These are phyloP conservation scores for Tenebrosternarchus preto DNA, from an alignment of 2,113 vertebrate genomes.

Conservation along the genomic window DNA sequence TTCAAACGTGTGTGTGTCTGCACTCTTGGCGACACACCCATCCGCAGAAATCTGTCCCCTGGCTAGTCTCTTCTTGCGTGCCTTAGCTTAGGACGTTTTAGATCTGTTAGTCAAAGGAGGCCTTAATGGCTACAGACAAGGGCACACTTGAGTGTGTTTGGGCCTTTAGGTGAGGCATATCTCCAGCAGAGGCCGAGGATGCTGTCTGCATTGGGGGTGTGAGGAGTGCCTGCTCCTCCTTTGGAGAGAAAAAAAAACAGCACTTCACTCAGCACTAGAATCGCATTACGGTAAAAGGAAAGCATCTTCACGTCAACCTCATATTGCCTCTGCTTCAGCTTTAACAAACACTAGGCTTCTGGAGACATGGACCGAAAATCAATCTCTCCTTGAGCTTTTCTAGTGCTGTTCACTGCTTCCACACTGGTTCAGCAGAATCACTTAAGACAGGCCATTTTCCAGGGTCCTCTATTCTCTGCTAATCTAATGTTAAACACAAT, in stretches of 20 bases:
- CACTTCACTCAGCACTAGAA: not conserved
- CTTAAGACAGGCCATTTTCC: slow-evolving; percentile 22
- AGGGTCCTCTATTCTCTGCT: not conserved
- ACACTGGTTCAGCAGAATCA: slow-evolving; percentile 23
- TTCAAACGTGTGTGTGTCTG: not conserved
- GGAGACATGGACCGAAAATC: slow-evolving; percentile 10
- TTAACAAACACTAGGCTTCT: slow-evolving; percentile 5
- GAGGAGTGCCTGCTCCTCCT: not conserved
- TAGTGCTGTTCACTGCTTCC: slow-evolving; percentile 1
- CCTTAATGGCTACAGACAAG: slow-evolving; percentile 28
- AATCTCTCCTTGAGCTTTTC: not conserved
- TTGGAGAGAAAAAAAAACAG: slow-evolving; percentile 14
- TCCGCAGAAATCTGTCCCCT: too few species aligned
- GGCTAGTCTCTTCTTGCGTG: not conserved
- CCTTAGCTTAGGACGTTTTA: not conserved
- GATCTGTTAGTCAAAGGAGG: slow-evolving; percentile 6
- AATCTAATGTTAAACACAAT: slow-evolving; percentile 27
- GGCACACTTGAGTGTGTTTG: slow-evolving; percentile 31
- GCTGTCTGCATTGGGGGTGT: slow-evolving; percentile 1
- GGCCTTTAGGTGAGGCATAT: slow-evolving; percentile 14
- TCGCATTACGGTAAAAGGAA: not conserved
- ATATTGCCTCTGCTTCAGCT: slow-evolving; percentile 3
- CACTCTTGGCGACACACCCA: not conserved
- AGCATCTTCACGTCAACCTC: slow-evolving; percentile 16
- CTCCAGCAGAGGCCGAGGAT: slow-evolving; percentile 37